A percentile compares a stretch with the other conserved stretches of the same genome.
Conservation (phyloP, 37 sponge, comb jelly and placozoan species). For the Halisarca cf. caerulea region DNA sequence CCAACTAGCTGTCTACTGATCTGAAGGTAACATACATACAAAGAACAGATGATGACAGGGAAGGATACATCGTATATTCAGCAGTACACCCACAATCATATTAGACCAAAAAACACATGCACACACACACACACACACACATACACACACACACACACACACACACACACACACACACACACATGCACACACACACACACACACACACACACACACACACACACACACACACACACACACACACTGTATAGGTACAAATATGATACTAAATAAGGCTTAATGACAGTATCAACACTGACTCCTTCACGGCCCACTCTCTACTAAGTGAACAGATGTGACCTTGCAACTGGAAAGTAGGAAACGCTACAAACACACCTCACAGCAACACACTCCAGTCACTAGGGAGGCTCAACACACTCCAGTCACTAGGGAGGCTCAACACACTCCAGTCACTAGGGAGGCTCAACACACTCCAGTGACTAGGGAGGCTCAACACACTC, state of each 20-base stretch:
- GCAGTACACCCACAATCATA: not conserved
- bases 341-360: no score
- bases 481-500: no score
- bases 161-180: not conserved
- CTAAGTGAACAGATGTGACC: no score
- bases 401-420: no score
- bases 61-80: not conserved
- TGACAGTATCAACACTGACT: not conserved
- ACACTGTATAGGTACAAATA: not conserved
- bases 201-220: constrained; percentile 24
- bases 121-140: constrained; percentile 17
- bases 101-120: not conserved
- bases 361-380: no score
- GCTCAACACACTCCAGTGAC: no score
- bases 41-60: not conserved
- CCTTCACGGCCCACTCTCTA: no score
- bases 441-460: no score
- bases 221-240: constrained; percentile 24
- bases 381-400: no score
- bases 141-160: constrained; percentile 18
- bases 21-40: not conserved
- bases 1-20: constrained; percentile 56
- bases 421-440: no score
- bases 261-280: not conserved
- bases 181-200: constrained; percentile 11